Percentiles rank a stretch among this genome's conserved stretches.
Evolutionary conservation across 1,140 invertebrate species (phyloP).

Genomic region (Helicoverpa zea): DNA sequence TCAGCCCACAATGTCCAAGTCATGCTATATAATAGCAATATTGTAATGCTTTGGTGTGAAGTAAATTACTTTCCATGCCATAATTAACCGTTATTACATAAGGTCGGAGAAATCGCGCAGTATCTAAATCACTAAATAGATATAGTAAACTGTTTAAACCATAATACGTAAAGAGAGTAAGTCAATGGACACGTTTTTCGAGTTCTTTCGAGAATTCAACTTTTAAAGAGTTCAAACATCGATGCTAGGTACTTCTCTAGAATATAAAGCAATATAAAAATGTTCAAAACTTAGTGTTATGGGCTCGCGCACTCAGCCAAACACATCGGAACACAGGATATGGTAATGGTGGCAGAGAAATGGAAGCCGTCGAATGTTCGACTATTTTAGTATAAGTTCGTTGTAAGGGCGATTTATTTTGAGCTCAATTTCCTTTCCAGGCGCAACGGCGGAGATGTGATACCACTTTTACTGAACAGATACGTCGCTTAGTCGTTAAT

Average conservation of each 20-base stretch:
- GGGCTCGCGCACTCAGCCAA: slow-evolving; percentile 65
- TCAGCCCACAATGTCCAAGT: slow-evolving; percentile 73
- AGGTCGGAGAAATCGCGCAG: slow-evolving; percentile 21
- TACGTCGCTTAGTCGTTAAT: slow-evolving; percentile 60
- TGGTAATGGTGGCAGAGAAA: slow-evolving; percentile 83
- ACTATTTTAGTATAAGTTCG: slow-evolving; percentile 82
- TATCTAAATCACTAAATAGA: not conserved
- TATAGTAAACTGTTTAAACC: no score
- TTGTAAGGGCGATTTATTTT: slow-evolving; percentile 84
- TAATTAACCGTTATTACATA: slow-evolving; percentile 76
- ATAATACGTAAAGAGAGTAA: no score
- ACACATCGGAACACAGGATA: slow-evolving; percentile 80
- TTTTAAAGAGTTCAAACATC: not conserved
- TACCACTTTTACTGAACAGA: slow-evolving; percentile 55
- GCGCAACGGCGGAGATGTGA: slow-evolving; percentile 59
- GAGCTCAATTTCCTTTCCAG: slow-evolving; percentile 81
- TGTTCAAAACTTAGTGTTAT: slow-evolving; percentile 58
- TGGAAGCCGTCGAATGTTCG: slow-evolving; percentile 74
- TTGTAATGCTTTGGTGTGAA: slow-evolving; percentile 72
- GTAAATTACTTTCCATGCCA: slow-evolving; percentile 75
- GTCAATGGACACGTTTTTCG: no score
- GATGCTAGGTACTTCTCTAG: not conserved
- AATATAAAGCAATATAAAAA: slow-evolving; percentile 21
- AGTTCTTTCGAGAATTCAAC: not conserved
- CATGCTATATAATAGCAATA: slow-evolving; percentile 82